Evolutionary conservation across 2,113 vertebrate genomes (phyloP).

Genomic region (Melanostigma gelatinosum): DNA sequence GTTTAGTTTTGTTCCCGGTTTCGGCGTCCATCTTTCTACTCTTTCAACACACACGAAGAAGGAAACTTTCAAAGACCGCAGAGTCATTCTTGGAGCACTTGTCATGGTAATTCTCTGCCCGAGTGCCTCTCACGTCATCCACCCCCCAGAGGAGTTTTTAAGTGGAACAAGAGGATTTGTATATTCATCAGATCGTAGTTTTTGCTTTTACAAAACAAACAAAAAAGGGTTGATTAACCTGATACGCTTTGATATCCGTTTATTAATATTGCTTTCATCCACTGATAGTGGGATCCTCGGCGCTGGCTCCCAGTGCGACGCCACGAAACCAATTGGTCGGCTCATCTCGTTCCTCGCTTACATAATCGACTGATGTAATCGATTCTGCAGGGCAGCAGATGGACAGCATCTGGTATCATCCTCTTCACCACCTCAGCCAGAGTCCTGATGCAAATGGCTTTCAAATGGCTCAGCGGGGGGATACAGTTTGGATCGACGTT

Average conservation of each 20-base stretch:
- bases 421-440: conserved; percentile 22
- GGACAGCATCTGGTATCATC: conserved; percentile 41
- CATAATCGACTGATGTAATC: conserved; percentile 58
- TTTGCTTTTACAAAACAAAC: conserved; percentile 16
- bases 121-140: not conserved
- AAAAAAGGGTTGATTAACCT: not conserved
- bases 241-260: conserved; percentile 23
- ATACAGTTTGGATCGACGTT: conserved; percentile 18
- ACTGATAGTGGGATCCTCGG: conserved; percentile 26
- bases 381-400: conserved; percentile 53
- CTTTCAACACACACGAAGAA: conserved; percentile 1
- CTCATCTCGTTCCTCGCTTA: conserved; percentile 40
- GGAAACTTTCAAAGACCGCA: not conserved
- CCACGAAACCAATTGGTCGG: conserved; percentile 43
- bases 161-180: conserved; percentile 10
- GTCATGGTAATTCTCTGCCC: not conserved
- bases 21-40: not conserved
- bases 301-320: conserved; percentile 7
- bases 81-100: not conserved
- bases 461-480: conserved; percentile 15
- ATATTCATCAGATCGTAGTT: conserved; percentile 7
- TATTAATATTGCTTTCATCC: conserved; percentile 27
- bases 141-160: not conserved
- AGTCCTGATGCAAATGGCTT: conserved; percentile 45
- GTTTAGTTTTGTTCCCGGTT: not conserved